Conservation (phyloP, 2,113 vertebrate species). For the Rhombomys opimus region DNA sequence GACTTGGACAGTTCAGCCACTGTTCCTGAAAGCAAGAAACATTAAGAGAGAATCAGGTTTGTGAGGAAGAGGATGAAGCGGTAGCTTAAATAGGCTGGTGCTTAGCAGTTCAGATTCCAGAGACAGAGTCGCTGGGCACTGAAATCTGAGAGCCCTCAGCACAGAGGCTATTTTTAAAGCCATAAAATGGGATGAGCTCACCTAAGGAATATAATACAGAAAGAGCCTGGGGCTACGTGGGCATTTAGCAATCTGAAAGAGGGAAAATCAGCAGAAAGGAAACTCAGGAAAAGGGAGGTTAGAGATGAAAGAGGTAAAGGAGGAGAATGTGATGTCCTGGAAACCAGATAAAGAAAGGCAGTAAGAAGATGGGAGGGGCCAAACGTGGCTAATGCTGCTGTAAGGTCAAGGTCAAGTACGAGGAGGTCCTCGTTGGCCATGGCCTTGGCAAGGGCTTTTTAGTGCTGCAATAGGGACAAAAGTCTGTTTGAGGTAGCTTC, state of each 20-base stretch:
- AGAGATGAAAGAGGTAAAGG: constrained; percentile 45
- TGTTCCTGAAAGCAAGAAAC: neutral
- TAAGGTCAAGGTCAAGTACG: neutral
- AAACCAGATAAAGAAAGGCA: constrained; percentile 61
- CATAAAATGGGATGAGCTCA: neutral
- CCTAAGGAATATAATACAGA: neutral
- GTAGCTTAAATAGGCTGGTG: neutral
- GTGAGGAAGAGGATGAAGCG: neutral
- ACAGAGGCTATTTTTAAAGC: constrained; percentile 52
- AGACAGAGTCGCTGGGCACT: neutral
- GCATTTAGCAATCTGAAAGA: constrained; percentile 46
- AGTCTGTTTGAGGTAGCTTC: constrained; percentile 43
- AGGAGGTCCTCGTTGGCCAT: constrained; percentile 3
- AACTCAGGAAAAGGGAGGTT: neutral
- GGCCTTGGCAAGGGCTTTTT: constrained; percentile 43
- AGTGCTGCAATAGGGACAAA: constrained; percentile 10
- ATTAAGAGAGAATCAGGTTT: neutral
- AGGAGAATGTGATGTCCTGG: constrained; percentile 29
- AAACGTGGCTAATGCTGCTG: neutral
- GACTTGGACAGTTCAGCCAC: neutral
- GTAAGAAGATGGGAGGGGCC: constrained; percentile 43
- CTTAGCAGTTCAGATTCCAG: neutral
- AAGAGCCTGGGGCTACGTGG: neutral
- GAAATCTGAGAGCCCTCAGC: neutral
- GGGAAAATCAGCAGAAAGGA: neutral